These are phyloP conservation scores for Ceratoteleas bidentatus DNA, from an alignment of 1,140 invertebrate genomes.

Conservation along the genomic window DNA sequence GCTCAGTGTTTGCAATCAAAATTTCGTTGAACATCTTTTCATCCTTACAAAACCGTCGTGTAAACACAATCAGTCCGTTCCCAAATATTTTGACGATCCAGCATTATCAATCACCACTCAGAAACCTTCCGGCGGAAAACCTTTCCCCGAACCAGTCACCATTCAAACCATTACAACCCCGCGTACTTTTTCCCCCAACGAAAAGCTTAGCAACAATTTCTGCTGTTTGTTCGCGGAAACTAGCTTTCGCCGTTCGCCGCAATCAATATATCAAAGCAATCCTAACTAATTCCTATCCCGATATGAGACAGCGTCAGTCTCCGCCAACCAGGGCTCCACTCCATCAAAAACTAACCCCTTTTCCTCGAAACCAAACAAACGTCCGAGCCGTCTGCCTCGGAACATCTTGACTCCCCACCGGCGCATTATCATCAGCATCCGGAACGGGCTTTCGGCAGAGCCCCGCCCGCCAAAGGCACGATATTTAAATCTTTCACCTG, in stretches of 20 bases:
- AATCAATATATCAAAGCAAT: conserved; percentile 56
- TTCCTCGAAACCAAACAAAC: conserved; percentile 55
- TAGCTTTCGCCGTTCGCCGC: conserved; percentile 16
- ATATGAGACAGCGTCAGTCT: conserved; percentile 31
- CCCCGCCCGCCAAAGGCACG: conserved; percentile 17
- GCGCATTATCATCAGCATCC: conserved; percentile 26
- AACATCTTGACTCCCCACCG: conserved; percentile 36
- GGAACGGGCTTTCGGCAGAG: conserved; percentile 30
- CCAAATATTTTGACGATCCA: background rate
- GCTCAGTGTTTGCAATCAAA: conserved; percentile 32
- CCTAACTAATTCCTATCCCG: conserved; percentile 38
- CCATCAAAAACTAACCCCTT: conserved; percentile 55
- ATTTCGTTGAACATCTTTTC: conserved; percentile 1
- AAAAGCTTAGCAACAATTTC: conserved; percentile 7
- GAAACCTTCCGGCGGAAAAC: no score
- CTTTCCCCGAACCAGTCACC: no score
- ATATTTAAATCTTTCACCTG: conserved; percentile 54
- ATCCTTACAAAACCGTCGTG: background rate
- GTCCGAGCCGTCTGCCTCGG: conserved; percentile 28
- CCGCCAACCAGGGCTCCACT: conserved; percentile 28
- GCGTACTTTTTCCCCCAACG: no score
- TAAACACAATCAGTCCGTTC: conserved; percentile 9
- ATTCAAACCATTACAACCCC: no score
- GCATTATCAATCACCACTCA: background rate
- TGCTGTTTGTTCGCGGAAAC: conserved; percentile 8